phyloP scores from a whole-genome alignment of 2,797 vertebrate species.

The Hippopotamyrus pictus region DNA sequence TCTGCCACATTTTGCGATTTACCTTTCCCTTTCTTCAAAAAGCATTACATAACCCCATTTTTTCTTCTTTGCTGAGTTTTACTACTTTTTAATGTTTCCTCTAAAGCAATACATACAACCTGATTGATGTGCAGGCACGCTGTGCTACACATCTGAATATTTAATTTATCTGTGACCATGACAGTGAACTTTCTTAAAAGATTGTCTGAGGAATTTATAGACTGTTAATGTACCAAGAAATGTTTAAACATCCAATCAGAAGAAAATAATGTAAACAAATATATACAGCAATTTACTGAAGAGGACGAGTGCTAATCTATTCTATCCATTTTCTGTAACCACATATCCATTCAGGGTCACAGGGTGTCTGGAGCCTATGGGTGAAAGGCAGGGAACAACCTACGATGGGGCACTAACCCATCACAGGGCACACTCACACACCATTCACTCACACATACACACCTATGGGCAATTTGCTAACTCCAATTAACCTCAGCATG shows the following conservation, averaged over 20 bases:
- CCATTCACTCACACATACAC: neutral
- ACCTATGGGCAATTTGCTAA: neutral
- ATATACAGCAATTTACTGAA: neutral
- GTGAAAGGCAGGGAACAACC: neutral
- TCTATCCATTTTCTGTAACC: neutral
- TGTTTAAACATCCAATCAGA: neutral
- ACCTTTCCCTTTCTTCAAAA: neutral
- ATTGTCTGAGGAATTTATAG: slow-evolving; percentile 7
- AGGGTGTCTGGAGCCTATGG: neutral
- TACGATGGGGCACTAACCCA: neutral
- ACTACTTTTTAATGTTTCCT: neutral
- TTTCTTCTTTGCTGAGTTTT: neutral
- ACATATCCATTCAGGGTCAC: neutral
- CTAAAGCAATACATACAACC: neutral
- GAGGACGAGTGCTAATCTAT: neutral
- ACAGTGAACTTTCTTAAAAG: neutral
- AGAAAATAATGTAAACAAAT: neutral
- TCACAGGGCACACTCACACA: neutral
- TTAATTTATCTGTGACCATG: neutral
- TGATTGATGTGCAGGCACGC: neutral
- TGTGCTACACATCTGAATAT: neutral
- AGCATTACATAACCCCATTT: neutral
- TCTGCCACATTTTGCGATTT: neutral
- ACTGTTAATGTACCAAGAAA: neutral
- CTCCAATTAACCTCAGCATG: neutral